phyloP scores from a whole-genome alignment of 2,797 vertebrate genomes.

The Ambastaia sidthimunki region DNA sequence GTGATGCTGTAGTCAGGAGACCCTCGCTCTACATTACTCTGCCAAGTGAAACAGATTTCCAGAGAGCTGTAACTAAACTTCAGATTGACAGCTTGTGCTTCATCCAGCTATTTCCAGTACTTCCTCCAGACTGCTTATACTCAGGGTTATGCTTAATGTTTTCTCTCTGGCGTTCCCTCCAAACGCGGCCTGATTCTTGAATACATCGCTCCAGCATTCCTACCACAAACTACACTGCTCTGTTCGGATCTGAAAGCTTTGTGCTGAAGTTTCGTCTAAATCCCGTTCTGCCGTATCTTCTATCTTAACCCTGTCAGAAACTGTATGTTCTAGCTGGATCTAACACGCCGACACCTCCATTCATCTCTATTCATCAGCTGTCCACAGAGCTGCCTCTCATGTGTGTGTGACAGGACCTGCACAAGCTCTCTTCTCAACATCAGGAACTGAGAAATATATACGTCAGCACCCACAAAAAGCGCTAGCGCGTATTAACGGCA shows the following conservation, averaged over 20 bases:
- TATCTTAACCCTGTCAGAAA: slow-evolving; percentile 62
- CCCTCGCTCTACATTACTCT: slow-evolving; percentile 12
- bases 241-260: slow-evolving; percentile 65
- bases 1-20: slow-evolving; percentile 1
- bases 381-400: neutral
- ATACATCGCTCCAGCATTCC: slow-evolving; percentile 53
- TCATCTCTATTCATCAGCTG: no score
- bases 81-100: slow-evolving; percentile 24
- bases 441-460: slow-evolving; percentile 2
- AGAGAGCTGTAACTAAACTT: slow-evolving; percentile 30
- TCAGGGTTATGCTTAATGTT: slow-evolving; percentile 34
- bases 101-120: slow-evolving; percentile 32
- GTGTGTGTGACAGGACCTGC: slow-evolving; percentile 14
- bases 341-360: neutral
- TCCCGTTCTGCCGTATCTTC: slow-evolving; percentile 54
- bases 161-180: slow-evolving; percentile 24
- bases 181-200: slow-evolving; percentile 59
- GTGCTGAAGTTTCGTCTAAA: slow-evolving; percentile 58
- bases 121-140: slow-evolving; percentile 16
- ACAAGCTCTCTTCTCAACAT: neutral
- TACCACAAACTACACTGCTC: slow-evolving; percentile 47
- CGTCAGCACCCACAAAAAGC: slow-evolving; percentile 19
- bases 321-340: slow-evolving; percentile 51
- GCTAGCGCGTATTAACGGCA: neutral
- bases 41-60: slow-evolving; percentile 9